Evolutionary conservation across 64 coral and sea anemone genomes (phyloP), one percentile per base, ranked within the genome.

Genomic region (Orbicella faveolata): DNA sequence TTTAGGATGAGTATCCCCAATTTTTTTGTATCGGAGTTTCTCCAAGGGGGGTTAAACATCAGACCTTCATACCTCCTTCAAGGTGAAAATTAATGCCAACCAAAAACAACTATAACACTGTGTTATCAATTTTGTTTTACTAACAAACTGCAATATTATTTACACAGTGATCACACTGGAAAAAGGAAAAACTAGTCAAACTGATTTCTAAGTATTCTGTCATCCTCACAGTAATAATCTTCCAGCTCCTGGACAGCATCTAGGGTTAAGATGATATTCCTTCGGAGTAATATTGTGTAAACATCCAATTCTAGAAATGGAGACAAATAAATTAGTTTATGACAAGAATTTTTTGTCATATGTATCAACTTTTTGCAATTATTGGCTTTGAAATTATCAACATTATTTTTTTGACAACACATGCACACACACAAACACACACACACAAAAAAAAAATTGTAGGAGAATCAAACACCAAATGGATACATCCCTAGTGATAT

Each of bases 211-310:
- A 96, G 44, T 34, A 96, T 94, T 15, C 88, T 89, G 51, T 96
- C 89, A 80, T 98, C 96, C 63, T 98, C 87, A 64, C 87, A 89
- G 7, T 95, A 90, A 77, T 90, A 81, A 25, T 95, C 96, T 83
- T 98, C 96, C 1, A 98, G 77, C 25, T 52, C 19, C 23, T 75
- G 85, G 51, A 98, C 93, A 85, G 93, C 96, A 74, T 92, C 82
- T 34, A 98, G 84, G 3, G 93, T 86, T 52, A 98, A 79, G 37
- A 98, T 88, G 35, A 95, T 62, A 26, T 98, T 98, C 63, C 95
- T 88, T 35, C 93, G 86, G 41, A 83, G 76, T 34, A 98, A 89
- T 23, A 98, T 95, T 41, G 90, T 95, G 81, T 98, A 98, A 34
- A 98, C 96, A 88, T 93, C 94, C 59, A 98, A 52, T 48, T 75